Evolutionary conservation across 1,140 invertebrate genomes (phyloP).

Genomic region (Drosophila repletoides): DNA sequence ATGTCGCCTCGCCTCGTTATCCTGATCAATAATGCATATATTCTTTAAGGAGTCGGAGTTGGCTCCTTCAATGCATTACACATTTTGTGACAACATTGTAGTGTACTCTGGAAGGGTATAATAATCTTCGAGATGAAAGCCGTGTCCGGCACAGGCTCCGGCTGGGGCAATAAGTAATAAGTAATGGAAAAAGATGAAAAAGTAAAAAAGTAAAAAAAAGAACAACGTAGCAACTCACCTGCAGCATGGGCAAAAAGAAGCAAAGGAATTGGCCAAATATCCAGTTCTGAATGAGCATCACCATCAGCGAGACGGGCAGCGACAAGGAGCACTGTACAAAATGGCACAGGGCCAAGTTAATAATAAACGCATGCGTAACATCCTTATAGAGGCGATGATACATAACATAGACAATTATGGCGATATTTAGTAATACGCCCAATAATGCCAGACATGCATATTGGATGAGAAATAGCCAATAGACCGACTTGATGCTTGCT

Average conservation of each 20-base stretch:
- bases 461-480: conserved; percentile 86
- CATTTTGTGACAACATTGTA: too few relatives aligned
- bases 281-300: conserved; percentile 89
- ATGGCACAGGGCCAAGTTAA: conserved; percentile 87
- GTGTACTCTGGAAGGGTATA: too few relatives aligned
- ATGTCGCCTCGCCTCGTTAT: too few relatives aligned
- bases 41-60: too few relatives aligned
- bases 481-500: conserved; percentile 83
- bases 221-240: conserved; percentile 83
- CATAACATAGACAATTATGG: conserved; percentile 85
- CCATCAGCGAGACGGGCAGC: conserved; percentile 87
- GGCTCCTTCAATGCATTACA: too few relatives aligned
- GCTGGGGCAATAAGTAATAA: conserved; percentile 13
- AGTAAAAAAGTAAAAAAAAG: neutral
- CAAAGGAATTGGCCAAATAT: conserved; percentile 89
- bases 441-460: conserved; percentile 85
- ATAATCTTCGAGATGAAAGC: too few relatives aligned
- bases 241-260: conserved; percentile 89
- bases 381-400: conserved; percentile 85
- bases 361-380: conserved; percentile 86
- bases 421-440: conserved; percentile 85
- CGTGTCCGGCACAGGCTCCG: too few relatives aligned
- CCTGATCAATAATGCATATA: too few relatives aligned
- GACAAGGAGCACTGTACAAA: conserved; percentile 87
- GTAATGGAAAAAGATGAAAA: neutral